phyloP scores from a whole-genome alignment of 2,797 vertebrate genomes.

The Octomys mimax region DNA sequence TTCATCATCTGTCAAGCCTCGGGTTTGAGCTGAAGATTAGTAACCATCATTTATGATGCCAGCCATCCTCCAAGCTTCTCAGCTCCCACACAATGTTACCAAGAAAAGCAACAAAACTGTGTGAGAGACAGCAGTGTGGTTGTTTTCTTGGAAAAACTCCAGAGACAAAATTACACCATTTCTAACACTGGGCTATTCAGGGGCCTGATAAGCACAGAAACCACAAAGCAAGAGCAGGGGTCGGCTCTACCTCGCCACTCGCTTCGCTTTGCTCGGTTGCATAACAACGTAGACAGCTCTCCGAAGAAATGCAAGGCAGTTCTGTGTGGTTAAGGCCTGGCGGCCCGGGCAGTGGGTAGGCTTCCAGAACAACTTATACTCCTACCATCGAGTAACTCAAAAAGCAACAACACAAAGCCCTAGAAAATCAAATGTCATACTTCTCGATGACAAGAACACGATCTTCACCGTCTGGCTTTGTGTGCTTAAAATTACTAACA shows the following conservation, averaged over 20 bases:
- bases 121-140: conserved; percentile 1
- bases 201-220: conserved; percentile 64
- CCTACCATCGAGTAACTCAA: conserved; percentile 52
- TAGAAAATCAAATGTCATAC: conserved; percentile 59
- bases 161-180: conserved; percentile 67
- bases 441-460: conserved; percentile 5
- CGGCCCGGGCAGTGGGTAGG: neutral
- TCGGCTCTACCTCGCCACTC: neutral
- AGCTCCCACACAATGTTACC: neutral
- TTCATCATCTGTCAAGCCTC: neutral
- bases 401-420: conserved; percentile 67
- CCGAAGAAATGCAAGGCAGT: conserved; percentile 19
- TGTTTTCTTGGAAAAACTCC: conserved; percentile 64
- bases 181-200: conserved; percentile 72
- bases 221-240: neutral
- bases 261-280: conserved; percentile 2
- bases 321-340: conserved; percentile 66
- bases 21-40: neutral
- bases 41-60: neutral
- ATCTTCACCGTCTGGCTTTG: conserved; percentile 4
- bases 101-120: conserved; percentile 1
- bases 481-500: conserved; percentile 13
- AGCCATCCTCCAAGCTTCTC: neutral
- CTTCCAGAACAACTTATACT: conserved; percentile 66
- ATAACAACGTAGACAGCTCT: conserved; percentile 12